Evolutionary conservation across 1,140 invertebrate genomes (phyloP), one percentile per base, ranked within the genome.

Genomic region (Calliopsis andreniformis): DNA sequence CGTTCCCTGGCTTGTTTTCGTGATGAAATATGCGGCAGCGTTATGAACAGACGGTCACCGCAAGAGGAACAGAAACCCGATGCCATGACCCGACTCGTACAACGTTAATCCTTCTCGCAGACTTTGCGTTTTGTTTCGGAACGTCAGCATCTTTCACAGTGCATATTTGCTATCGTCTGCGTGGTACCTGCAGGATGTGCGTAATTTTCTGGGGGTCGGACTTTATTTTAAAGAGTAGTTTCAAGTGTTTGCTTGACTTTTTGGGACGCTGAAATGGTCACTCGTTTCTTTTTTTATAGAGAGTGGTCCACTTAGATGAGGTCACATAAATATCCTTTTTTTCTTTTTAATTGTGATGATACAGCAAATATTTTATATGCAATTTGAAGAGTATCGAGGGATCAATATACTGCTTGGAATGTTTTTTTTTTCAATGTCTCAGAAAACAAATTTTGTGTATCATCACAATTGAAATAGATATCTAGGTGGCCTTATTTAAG

Each of bases 11-110:
- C 32, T 80, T 81, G 58, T 69, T 76, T 56, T 35, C 32, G 66
- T 71, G 66, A 66, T 67, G 61, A 77, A 81, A 80, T 43, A 81
- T 35, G 35, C 55, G 20, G 32, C 64, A 0, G 51, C 18, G 53
- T 76, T 73, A 56, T 35, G 71, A 32, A 39, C 61, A 45, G 14
- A 16, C 71, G n/a, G 71, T 56, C 35, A 66, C 28, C 51, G 39
- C 39, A 47, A 66, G 43, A 47, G 45, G 28, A 64, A 18, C 25
- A 66, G 39, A 43, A 45, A 45, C 28, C 20, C 62, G 25, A 73
- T 67, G 56, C 39, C 66, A 14, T 35, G 71, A 43, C 45, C 3
- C 12, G 35, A 16, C n/a, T 16, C 61, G 25, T 55, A 42, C 39
- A 18, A 16, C 14, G 39, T 63, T 64, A 53, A 73, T 73, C 35